phyloP scores from a whole-genome alignment of 1,140 invertebrate genomes.

The Ctenoplectra terminalis region DNA sequence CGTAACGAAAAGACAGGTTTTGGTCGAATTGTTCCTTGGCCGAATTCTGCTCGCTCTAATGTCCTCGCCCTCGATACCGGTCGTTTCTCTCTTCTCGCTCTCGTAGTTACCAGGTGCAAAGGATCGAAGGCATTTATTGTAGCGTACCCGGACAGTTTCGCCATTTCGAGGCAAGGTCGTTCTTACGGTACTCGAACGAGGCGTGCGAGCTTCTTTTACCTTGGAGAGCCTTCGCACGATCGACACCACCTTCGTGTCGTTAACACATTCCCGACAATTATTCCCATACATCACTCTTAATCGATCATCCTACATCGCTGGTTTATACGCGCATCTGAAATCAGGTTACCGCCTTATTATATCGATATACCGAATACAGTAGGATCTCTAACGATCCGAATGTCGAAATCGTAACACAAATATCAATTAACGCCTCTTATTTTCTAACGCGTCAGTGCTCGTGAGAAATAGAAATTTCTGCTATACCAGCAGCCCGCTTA shows the following conservation, averaged over 20 bases:
- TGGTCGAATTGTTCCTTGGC: slow-evolving; percentile 27
- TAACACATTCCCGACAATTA: slow-evolving; percentile 26
- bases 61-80: slow-evolving; percentile 42
- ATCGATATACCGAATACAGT: neutral
- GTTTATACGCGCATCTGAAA: neutral
- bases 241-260: slow-evolving; percentile 11
- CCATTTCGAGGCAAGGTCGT: slow-evolving; percentile 76
- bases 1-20: neutral
- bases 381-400: neutral
- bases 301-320: slow-evolving; percentile 26
- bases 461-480: neutral
- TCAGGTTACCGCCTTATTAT: slow-evolving; percentile 26
- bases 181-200: slow-evolving; percentile 76
- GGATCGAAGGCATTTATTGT: slow-evolving; percentile 66
- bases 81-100: slow-evolving; percentile 35
- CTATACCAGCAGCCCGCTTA: neutral
- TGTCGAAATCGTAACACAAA: slow-evolving; percentile 7
- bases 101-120: slow-evolving; percentile 29
- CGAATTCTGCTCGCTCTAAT: slow-evolving; percentile 15
- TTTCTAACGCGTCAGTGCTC: neutral
- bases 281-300: slow-evolving; percentile 2
- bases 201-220: slow-evolving; percentile 38
- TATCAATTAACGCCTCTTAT: neutral
- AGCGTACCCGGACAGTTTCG: slow-evolving; percentile 56
- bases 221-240: slow-evolving; percentile 4